Evolutionary conservation across 2,888 invertebrate genomes (phyloP), one percentile per base, ranked within the genome.

Genomic region (Zaprionus bogoriensis): DNA sequence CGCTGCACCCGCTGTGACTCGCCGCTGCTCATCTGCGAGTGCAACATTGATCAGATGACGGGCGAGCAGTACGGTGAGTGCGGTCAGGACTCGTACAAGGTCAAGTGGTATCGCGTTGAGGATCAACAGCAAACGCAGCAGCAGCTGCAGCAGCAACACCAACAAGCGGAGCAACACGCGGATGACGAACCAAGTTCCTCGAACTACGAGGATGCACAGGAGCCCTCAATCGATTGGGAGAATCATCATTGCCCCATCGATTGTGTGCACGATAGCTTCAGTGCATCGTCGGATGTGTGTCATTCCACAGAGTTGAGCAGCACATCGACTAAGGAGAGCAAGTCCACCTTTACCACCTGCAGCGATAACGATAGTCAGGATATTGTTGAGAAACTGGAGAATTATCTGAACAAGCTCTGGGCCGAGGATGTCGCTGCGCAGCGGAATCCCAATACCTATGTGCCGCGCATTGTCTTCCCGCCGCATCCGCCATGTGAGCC

Each of bases 171-270:
- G 9, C n/a, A 28, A 4, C 20, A 1, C 10, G 10, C 14, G n/a
- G 47, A 51, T 4, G 0, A 50, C 4, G 42, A 54, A 4, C 4
- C 23, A 4, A 7, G 10, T 27, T 12, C 17, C 1, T 54, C 41
- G 1, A 64, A 42, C 38, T 68, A 59, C 14, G 66, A 53, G 22
- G 78, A 81, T 28, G 67, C 76, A 7, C 10, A 46, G 47, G 69
- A 87, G 22, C 72, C 76, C 1, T 38, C 60, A 0, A 46, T 60
- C 27, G 77, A 83, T 10, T 81, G 76, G 60, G 70, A 77, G 53
- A 65, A 81, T 22, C 88, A 89, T 52, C 86, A 89, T 52, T 89
- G 89, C 1, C 89, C 89, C n/a, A 65, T 89, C 6, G 88, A 88
- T 47, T 88, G 89, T 45, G 36, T 59, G 17, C 62, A 64, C 25